Percentiles rank a stretch among this genome's conserved stretches.
These are phyloP conservation scores for Chelidonichthys spinosus DNA, from an alignment of 2,797 vertebrate species.

Conservation along the genomic window DNA sequence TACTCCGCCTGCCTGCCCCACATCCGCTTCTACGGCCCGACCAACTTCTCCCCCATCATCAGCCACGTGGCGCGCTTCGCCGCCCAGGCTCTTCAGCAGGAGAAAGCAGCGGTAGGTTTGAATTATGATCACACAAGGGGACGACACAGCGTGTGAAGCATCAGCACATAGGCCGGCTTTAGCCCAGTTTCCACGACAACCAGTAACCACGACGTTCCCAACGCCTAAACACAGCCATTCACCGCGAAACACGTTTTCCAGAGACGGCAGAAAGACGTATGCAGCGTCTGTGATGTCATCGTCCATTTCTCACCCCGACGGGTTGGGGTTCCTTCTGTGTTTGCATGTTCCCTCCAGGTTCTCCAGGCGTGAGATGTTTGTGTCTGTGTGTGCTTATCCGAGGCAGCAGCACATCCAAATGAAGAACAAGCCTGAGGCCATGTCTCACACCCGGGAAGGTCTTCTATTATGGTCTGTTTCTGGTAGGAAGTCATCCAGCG, in stretches of 20 bases:
- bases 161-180: neutral
- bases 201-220: neutral
- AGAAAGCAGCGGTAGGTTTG: conserved; percentile 89
- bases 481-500: neutral
- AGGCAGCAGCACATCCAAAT: conserved; percentile 35
- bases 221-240: conserved; percentile 1
- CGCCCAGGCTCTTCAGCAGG: conserved; percentile 93
- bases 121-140: neutral
- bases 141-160: neutral
- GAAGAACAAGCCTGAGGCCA: conserved; percentile 29
- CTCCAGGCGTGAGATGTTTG: too few species aligned
- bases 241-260: neutral
- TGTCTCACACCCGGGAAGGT: conserved; percentile 15
- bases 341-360: neutral
- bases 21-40: conserved; percentile 97
- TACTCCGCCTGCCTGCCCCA: conserved; percentile 96
- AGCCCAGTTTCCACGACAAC: neutral
- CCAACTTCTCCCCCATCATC: conserved; percentile 97
- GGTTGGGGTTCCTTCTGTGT: neutral
- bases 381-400: neutral
- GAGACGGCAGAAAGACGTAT: neutral
- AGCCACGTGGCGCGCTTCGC: conserved; percentile 97
- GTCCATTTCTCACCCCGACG: too few species aligned
- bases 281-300: neutral
- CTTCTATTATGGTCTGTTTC: conserved; percentile 21